Evolutionary conservation across 2,797 vertebrate species (phyloP), one percentile per base, ranked within the genome.

Genomic region (Ctenochaetus hawaiiensis): DNA sequence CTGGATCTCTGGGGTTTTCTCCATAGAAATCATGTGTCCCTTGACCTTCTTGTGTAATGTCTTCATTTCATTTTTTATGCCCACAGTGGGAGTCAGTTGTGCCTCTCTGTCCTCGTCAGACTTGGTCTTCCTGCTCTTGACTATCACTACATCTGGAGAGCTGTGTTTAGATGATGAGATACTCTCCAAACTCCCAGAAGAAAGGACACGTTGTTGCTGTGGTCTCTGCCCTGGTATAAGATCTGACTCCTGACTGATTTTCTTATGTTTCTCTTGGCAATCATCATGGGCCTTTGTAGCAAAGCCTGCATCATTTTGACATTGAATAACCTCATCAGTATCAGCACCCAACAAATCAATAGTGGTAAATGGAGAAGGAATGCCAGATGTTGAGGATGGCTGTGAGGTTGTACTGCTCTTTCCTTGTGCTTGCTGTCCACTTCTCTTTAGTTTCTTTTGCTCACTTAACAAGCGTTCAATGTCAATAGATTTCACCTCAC

Each of bases 401-500:
- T 44, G 63, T 64, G 59, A 30, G 2, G 43, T 26, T 43, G 48
- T 14, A 9, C 23, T 70, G 20, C 45, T 78, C 18, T 84, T 81
- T 41, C 83, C 65, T 59, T 80, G 75, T 51, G 12, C 17, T 49
- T 70, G 48, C 17, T 61, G 17, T 47, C 52, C 59, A 41, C 37
- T 67, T 49, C 66, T 70, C 18, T 61, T 83, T 45, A 16, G 58
- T 54, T 87, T 92, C 63, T 67, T 84, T 64, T 92, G 77, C 57
- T 92, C 82, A 63, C 86, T 93, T 74, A 97, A 83, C 49, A 97
- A 75, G 22, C 97, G 95, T 57, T 95, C 93, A 70, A 98, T 96
- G n/a, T 97, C 90, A 17, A 96, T 68, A 8, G 97, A 98, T 82
- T 97, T 97, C 72, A 98, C 95, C 63, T 97, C 94, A 22, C 94